phyloP scores from a whole-genome alignment of 1,140 invertebrate species.

The Drosophila prosaltans region DNA sequence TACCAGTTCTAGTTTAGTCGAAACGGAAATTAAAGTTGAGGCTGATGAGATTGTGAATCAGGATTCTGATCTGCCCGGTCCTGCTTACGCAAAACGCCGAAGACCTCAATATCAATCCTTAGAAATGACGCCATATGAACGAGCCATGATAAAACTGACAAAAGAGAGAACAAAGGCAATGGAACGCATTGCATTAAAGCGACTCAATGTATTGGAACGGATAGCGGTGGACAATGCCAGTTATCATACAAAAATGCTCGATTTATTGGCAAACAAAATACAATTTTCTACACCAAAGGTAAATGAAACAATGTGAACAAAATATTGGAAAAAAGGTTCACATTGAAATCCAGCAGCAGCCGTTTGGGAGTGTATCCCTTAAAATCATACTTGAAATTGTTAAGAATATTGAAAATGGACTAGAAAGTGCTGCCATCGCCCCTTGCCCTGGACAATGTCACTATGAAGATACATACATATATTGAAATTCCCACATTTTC shows the following conservation, averaged over 20 bases:
- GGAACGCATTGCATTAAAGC: not conserved
- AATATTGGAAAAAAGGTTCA: not conserved
- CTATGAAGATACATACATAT: no score
- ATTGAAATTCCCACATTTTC: no score
- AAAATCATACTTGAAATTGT: no score
- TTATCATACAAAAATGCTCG: constrained; percentile 11
- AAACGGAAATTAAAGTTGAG: constrained; percentile 1
- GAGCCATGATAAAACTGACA: constrained; percentile 1
- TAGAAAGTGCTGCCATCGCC: no score
- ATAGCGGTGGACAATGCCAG: constrained; percentile 4
- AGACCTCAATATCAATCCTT: not conserved
- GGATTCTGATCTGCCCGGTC: not conserved
- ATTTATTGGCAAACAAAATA: constrained; percentile 3
- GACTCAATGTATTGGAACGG: not conserved
- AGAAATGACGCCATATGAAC: constrained; percentile 19
- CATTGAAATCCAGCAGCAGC: not conserved
- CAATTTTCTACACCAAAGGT: not conserved
- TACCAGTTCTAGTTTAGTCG: not conserved
- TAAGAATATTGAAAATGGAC: no score
- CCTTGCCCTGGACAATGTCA: no score
- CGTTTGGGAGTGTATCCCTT: no score
- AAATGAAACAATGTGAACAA: not conserved
- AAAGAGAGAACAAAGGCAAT: constrained; percentile 2
- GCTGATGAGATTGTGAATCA: not conserved
- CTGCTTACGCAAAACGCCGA: not conserved